phyloP scores from a whole-genome alignment of 2,113 vertebrate species.

The Jacana jacana region DNA sequence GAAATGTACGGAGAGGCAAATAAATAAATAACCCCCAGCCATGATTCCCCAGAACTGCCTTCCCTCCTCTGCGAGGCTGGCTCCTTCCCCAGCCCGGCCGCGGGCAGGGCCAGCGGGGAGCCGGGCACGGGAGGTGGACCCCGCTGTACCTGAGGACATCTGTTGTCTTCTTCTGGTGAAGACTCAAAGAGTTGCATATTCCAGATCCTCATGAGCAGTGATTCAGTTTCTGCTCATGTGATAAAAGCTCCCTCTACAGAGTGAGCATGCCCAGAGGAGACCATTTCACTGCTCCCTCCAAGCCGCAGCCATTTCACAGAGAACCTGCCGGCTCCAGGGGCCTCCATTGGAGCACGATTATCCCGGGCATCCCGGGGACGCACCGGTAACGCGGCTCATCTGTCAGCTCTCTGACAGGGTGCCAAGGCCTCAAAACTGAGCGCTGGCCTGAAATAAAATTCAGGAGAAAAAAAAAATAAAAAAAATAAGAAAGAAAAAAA shows the following conservation, averaged over 20 bases:
- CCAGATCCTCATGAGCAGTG: conserved; percentile 74
- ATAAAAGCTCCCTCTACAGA: conserved; percentile 76
- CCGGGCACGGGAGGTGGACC: conserved; percentile 21
- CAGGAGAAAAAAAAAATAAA: too few relatives aligned
- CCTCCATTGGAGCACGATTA: conserved; percentile 61
- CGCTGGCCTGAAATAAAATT: not conserved
- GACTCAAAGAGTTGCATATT: conserved; percentile 70
- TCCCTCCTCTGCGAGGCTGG: conserved; percentile 46
- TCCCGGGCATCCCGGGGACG: conserved; percentile 38
- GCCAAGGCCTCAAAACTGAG: conserved; percentile 62
- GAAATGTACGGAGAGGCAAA: not conserved
- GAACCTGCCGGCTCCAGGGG: conserved; percentile 63
- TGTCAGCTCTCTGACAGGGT: conserved; percentile 49
- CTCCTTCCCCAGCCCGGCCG: conserved; percentile 24
- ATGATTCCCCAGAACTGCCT: not conserved
- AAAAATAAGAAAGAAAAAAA: not conserved
- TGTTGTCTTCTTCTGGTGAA: conserved; percentile 66
- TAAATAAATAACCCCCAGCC: conserved; percentile 1
- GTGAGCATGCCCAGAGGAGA: conserved; percentile 73
- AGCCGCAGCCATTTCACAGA: conserved; percentile 76
- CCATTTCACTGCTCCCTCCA: conserved; percentile 74
- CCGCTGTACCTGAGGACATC: conserved; percentile 79
- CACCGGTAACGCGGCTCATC: conserved; percentile 36
- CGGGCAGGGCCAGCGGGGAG: not conserved
- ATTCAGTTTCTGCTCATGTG: conserved; percentile 75